Base-by-base conservation (phyloP, 2,888 invertebrate genomes). In the Augochlorella aurata region DNA sequence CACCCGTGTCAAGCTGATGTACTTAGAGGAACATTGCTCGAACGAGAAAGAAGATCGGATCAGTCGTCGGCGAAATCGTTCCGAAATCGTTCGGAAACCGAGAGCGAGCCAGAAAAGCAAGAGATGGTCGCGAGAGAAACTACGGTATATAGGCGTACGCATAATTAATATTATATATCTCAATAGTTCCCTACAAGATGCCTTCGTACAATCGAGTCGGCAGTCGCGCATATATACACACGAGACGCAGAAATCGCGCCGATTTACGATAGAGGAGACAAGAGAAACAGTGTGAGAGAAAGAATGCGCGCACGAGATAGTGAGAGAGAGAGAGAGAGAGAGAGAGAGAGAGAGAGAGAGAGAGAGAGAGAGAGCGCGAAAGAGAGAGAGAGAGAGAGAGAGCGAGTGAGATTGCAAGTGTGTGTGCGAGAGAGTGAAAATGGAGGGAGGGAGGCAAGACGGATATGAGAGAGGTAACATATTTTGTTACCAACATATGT, bases 121-220 rank as follows among this genome's bases (percentile, higher is more conserved):
- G 50, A 49, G 63, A 76, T 66, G 65, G 58, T 79, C 76, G 83
- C 79, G 74, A 72, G 24, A 68, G 58, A 81, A 79, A 29, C 69
- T 86, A 83, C 63, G 80, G 58, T 82, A 77, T 75, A 76, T 81
- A 79, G 66, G 68, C 65, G 63, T 82, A 83, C 63, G 81, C 78
- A 77, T 85, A 79, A 79, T 79, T 77, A 82, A 63, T 78, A 75
- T 73, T 80, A 81, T 52, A 80, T 84, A 88, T 82, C 85, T 79
- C 75, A 82, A 88, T 80, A 85, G 88, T 88, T 88, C 85, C 87
- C 83, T 85, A 87, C 83, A 84, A 82, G 87, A 87, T 87, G 87
- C 89, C 90, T 89, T 90, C 89, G 89, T 90, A 89, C 87, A 88
- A 89, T 91, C 88, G 88, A 90, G 90, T 88, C 83, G 88, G 89